These are phyloP conservation scores for Beroe ovata DNA, from an alignment of 37 sponge, comb jelly and placozoan species.

Conservation along the genomic window DNA sequence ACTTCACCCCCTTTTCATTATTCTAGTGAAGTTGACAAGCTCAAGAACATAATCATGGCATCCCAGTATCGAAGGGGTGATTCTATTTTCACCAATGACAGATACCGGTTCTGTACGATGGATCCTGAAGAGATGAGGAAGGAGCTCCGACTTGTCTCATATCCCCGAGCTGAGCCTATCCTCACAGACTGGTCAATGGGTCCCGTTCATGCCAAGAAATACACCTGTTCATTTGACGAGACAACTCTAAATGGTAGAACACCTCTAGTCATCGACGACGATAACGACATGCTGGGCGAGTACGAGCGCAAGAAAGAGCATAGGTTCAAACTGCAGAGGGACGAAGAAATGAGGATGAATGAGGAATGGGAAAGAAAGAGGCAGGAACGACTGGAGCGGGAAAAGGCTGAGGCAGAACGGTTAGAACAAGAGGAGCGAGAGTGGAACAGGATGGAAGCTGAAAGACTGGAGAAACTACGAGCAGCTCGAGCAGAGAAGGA, in stretches of 20 bases:
- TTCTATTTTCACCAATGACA: neutral
- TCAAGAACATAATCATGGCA: too few species aligned
- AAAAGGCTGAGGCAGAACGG: conserved; percentile 10
- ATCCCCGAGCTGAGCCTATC: conserved; percentile 30
- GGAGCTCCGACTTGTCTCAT: neutral
- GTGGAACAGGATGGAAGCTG: conserved; percentile 11
- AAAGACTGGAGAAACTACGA: neutral
- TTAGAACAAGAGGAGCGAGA: neutral
- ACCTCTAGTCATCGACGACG: neutral
- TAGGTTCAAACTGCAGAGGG: conserved; percentile 3
- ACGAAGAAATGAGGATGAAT: neutral
- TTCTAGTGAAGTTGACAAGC: too few species aligned
- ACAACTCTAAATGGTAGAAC: neutral
- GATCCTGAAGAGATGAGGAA: neutral
- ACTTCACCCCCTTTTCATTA: too few species aligned
- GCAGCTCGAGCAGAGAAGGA: conserved; percentile 22
- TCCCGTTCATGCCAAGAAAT: neutral
- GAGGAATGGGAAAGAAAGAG: conserved; percentile 15
- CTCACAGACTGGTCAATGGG: conserved; percentile 8
- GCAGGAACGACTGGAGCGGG: neutral
- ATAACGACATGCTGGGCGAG: conserved; percentile 8
- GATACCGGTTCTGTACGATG: neutral
- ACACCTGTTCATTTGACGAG: neutral
- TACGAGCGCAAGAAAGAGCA: conserved; percentile 38
- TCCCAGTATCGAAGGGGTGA: too few species aligned